These are phyloP conservation scores for Dastarcus helophoroides DNA, from an alignment of 2,888 invertebrate genomes.

Conservation along the genomic window DNA sequence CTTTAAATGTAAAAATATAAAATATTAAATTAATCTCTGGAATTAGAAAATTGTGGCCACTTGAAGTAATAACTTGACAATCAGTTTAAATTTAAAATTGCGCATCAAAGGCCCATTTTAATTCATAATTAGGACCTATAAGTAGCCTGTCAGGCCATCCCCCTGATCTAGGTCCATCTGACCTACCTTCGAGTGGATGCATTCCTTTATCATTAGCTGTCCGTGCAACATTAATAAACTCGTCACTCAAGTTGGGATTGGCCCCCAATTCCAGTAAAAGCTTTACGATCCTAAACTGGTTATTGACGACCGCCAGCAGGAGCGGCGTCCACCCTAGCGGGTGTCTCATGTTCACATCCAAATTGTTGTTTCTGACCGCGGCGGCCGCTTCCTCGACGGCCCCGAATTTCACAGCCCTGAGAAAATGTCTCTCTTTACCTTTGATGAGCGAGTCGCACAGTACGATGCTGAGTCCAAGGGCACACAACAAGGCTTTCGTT, in stretches of 20 bases:
- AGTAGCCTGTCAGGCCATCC: too few species aligned
- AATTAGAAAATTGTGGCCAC: too few species aligned
- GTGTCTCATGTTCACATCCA: conserved; percentile 60
- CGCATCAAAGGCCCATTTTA: too few species aligned
- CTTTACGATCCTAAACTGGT: conserved; percentile 47
- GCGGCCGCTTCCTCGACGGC: conserved; percentile 36
- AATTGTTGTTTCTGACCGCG: conserved; percentile 32
- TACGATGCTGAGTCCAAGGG: conserved; percentile 18
- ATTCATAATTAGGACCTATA: too few species aligned
- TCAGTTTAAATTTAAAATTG: too few species aligned
- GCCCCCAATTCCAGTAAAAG: conserved; percentile 64
- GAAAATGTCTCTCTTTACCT: conserved; percentile 37
- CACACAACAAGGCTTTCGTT: too few species aligned
- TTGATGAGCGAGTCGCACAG: conserved; percentile 24
- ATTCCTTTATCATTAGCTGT: conserved; percentile 54
- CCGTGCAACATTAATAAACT: conserved; percentile 58
- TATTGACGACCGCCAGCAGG: conserved; percentile 74
- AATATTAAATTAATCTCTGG: too few species aligned
- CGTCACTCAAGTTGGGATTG: conserved; percentile 63
- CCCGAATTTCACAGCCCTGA: conserved; percentile 42
- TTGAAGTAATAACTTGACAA: too few species aligned
- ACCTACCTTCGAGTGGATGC: conserved; percentile 59
- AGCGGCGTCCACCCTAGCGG: conserved; percentile 77
- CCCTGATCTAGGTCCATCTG: too few species aligned
- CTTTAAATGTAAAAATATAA: too few species aligned